Evolutionary conservation across 1,140 invertebrate genomes (phyloP), one percentile per base, ranked within the genome.

Genomic region (Zophobas atratus): DNA sequence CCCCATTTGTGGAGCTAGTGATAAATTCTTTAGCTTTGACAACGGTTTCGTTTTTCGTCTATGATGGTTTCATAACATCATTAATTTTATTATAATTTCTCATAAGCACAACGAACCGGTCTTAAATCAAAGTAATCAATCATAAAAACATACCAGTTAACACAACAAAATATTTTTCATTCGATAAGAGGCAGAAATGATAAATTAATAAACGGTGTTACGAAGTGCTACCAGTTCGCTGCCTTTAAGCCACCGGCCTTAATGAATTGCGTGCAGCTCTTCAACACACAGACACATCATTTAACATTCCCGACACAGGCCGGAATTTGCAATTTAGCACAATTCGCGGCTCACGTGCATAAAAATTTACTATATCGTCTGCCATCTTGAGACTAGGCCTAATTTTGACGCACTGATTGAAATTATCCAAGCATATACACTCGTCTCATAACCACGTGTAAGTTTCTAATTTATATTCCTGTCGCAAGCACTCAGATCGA

Each of bases 21-120:
- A 67, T 67, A 67, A 67, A 67, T 67, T 67, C 60, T 36, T 41
- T 41, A 43, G 60, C 39, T 67, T 67, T 43, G 60, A 67, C 60
- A 67, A 67, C 33, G 60, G 60, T 67, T 67, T 67, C 60, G 36
- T 6, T 38, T 60, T 39, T 36, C 56, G 60, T 41, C 6, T 67
- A 33, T 67, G 38, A 33, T 67, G 60, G 38, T 33, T 67, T 67
- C 39, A 46, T 67, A 67, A 67, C 39, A 36, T 43, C 60, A 67
- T 67, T 67, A 67, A 67, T 67, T 67, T 67, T 67, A 67, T 67
- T 43, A 67, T 43, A 67, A 67, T 67, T 67, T 67, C 60, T 1
- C 6, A n/a, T 20, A 33, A n/a, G n/a, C 20, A 41, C 60, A 67
- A 67, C 20, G 49, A 51, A 4, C 2, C 6, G 49, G n/a, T 38